These are phyloP conservation scores for Clytia hemisphaerica DNA, from an alignment of 30 jellyfish, hydroid and myxozoan species.

Conservation along the genomic window DNA sequence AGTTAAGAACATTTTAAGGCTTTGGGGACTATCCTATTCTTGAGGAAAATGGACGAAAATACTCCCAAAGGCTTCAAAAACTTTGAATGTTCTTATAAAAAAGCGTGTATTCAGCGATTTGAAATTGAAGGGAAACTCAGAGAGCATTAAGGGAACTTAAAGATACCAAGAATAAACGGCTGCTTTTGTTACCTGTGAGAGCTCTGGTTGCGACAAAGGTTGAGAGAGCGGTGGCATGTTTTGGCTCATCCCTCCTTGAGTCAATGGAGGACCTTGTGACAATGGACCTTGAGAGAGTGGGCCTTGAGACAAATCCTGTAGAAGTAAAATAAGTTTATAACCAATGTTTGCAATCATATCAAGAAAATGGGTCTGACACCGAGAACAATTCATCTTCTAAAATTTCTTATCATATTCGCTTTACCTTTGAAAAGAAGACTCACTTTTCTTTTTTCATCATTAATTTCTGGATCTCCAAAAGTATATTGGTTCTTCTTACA, in stretches of 20 bases:
- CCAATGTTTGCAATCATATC: too few species aligned
- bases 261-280: slow-evolving; percentile 96
- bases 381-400: too few species aligned
- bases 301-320: slow-evolving; percentile 88
- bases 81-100: not conserved
- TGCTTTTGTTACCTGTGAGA: slow-evolving; percentile 73
- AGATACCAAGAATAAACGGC: not conserved
- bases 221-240: slow-evolving; percentile 95
- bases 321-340: not conserved
- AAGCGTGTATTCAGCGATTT: not conserved
- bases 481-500: too few species aligned
- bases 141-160: not conserved
- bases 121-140: not conserved
- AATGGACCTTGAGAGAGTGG: slow-evolving; percentile 94
- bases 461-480: too few species aligned
- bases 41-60: too few species aligned
- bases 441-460: too few species aligned
- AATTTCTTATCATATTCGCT: not conserved
- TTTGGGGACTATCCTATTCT: not conserved
- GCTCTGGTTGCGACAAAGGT: slow-evolving; percentile 98
- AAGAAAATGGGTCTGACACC: too few species aligned
- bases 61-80: too few species aligned
- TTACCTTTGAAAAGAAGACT: too few species aligned
- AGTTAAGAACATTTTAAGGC: too few species aligned
- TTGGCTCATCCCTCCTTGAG: slow-evolving; percentile 99